Percentiles rank a stretch among this genome's conserved stretches.
Conservation (phyloP, 2,113 vertebrate genomes). For the Scomber scombrus region DNA sequence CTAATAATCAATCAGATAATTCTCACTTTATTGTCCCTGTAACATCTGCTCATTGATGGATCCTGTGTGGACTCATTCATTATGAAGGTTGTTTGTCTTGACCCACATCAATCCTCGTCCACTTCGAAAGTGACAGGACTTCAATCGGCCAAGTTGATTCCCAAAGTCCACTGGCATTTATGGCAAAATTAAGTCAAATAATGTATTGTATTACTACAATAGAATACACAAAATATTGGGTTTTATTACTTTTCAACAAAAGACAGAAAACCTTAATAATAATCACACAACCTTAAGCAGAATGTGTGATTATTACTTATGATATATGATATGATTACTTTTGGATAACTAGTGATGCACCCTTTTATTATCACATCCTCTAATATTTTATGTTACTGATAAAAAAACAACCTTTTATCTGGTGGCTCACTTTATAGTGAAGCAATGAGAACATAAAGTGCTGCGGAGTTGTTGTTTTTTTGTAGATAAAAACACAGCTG, state of each 20-base stretch:
- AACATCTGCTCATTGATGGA: conserved; percentile 78
- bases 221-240: neutral
- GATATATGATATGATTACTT: neutral
- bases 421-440: conserved; percentile 33
- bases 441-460: conserved; percentile 14
- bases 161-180: conserved; percentile 13
- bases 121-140: conserved; percentile 32
- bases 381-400: conserved; percentile 50
- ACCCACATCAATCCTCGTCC: conserved; percentile 57
- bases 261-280: neutral
- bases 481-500: conserved; percentile 65
- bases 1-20: conserved; percentile 79
- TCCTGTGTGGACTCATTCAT: conserved; percentile 39
- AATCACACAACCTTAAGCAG: too few relatives aligned
- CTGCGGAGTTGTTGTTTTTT: conserved; percentile 51
- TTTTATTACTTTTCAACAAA: neutral
- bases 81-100: conserved; percentile 17
- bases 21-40: conserved; percentile 56
- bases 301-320: neutral
- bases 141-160: conserved; percentile 53
- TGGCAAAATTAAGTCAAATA: neutral
- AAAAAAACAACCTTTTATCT: conserved; percentile 27
- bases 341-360: conserved; percentile 16
- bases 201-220: neutral
- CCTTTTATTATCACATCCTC: conserved; percentile 50